Base-by-base conservation (phyloP, 2,888 invertebrate species). In the Ochropleura plecta region DNA sequence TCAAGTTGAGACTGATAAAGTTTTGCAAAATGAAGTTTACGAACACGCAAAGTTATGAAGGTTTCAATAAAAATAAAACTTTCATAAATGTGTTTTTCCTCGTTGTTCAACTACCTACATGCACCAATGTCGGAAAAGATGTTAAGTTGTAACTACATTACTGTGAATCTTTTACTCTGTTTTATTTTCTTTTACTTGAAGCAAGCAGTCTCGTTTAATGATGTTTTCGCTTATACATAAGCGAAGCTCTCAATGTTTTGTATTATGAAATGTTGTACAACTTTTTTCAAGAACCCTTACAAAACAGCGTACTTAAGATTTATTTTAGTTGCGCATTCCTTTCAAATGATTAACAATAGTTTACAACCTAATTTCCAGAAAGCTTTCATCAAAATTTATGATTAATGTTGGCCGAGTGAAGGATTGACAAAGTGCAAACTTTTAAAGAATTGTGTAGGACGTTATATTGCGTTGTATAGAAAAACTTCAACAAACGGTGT, bases 351-450 rank as follows among this genome's bases (percentile, higher is more conserved):
- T 51, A 55, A 70, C 42, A 76, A 69, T 49, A 62, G 70, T 42
- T 42, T 12, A 6, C 18, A 55, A 51, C 63, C 18, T 16, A 57
- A 49, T 57, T 70, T 63, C 57, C 51, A 20, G 57, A 55, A 70
- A 63, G 63, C 78, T 70, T 63, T 51, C 46, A 40, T 70, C 49
- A 57, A 70, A 76, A 57, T 46, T 30, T 2, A 57, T 76, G 70
- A 76, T 76, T 70, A 63, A 78, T 70, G 49, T 10, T 44, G 14
- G 16, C 9, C 6, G 30, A 55, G 2, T 55, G 62, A 55, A 62
- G 55, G 55, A 70, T 63, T 63, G 18, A 30, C n/a, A 55, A 30
- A 48, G n/a, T 62, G n/a, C 48, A 14, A 55, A 44, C 16, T 70
- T 63, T 7, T 18, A 5, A 51, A 63, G 12, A 44, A 62, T 76